These are phyloP conservation scores for Oegoconia quadripuncta DNA, from an alignment of 2,888 invertebrate species.

Conservation along the genomic window DNA sequence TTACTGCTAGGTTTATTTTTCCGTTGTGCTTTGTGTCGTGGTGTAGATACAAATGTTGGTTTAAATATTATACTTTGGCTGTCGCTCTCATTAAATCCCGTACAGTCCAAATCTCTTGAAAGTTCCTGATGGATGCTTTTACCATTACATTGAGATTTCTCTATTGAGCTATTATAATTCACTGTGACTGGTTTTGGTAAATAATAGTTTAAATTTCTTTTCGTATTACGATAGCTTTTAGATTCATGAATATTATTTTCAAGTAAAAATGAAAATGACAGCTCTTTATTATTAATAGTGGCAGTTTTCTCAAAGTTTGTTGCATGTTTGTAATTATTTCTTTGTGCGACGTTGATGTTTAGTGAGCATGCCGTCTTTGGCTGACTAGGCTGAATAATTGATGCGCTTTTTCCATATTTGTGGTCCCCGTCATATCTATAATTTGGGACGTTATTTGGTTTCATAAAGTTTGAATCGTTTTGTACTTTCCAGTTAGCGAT, in stretches of 20 bases:
- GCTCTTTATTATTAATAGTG: slow-evolving; percentile 5
- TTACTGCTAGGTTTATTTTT: slow-evolving; percentile 12
- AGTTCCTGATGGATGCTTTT: no score
- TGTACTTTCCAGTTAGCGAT: slow-evolving; percentile 31
- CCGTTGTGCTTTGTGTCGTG: slow-evolving; percentile 26
- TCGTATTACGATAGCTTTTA: background rate
- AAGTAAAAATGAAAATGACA: slow-evolving; percentile 22
- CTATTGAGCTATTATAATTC: no score
- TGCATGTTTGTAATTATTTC: background rate
- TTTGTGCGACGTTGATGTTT: background rate
- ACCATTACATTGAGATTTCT: no score
- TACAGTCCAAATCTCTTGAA: no score
- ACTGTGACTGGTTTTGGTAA: background rate
- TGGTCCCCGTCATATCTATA: background rate
- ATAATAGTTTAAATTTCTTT: background rate
- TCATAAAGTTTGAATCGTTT: background rate
- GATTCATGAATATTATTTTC: slow-evolving; percentile 1
- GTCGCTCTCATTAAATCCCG: slow-evolving; percentile 2
- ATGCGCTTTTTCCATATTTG: background rate
- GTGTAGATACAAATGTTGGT: slow-evolving; percentile 49
- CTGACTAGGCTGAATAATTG: background rate
- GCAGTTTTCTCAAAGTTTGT: background rate
- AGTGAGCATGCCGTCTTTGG: background rate
- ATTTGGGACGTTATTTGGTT: background rate
- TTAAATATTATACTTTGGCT: slow-evolving; percentile 28